phyloP scores from a whole-genome alignment of 1,140 invertebrate species.

The Trissolcus basalis region DNA sequence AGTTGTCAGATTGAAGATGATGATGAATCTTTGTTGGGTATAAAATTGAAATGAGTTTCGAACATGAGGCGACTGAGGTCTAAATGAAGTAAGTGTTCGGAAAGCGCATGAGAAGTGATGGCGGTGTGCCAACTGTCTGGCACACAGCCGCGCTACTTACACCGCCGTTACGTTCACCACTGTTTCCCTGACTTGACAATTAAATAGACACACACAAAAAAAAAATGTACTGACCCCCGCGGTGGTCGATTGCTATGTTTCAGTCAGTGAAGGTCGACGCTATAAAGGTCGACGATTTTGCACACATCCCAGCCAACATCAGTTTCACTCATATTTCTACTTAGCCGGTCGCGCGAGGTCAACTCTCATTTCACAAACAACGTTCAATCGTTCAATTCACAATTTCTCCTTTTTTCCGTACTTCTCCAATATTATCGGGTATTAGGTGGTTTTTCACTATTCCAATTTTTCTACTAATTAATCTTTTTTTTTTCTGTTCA shows the following conservation, averaged over 20 bases:
- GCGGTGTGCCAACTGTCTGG: constrained; percentile 45
- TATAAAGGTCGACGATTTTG: neutral
- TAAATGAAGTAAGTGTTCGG: constrained; percentile 26
- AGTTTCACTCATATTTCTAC: constrained; percentile 25
- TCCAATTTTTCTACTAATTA: too few relatives aligned
- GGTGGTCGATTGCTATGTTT: too few relatives aligned
- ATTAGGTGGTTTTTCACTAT: too few relatives aligned
- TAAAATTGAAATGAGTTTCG: too few relatives aligned
- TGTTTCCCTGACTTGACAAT: constrained; percentile 32
- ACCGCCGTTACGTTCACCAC: constrained; percentile 4
- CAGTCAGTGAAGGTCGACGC: too few relatives aligned
- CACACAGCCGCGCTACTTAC: constrained; percentile 13
- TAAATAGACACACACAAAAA: constrained; percentile 33
- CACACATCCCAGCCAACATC: constrained; percentile 10
- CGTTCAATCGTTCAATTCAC: neutral
- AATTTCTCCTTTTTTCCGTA: constrained; percentile 3
- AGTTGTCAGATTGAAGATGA: too few relatives aligned
- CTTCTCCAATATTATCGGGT: too few relatives aligned
- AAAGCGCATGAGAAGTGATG: constrained; percentile 21
- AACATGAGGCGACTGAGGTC: too few relatives aligned
- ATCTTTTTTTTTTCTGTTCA: too few relatives aligned
- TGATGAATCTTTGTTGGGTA: too few relatives aligned
- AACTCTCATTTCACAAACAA: too few relatives aligned
- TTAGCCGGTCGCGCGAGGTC: constrained; percentile 6
- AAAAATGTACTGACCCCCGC: constrained; percentile 16